These are phyloP conservation scores for Ylistrum balloti DNA, from an alignment of 1,140 invertebrate genomes.

Conservation along the genomic window DNA sequence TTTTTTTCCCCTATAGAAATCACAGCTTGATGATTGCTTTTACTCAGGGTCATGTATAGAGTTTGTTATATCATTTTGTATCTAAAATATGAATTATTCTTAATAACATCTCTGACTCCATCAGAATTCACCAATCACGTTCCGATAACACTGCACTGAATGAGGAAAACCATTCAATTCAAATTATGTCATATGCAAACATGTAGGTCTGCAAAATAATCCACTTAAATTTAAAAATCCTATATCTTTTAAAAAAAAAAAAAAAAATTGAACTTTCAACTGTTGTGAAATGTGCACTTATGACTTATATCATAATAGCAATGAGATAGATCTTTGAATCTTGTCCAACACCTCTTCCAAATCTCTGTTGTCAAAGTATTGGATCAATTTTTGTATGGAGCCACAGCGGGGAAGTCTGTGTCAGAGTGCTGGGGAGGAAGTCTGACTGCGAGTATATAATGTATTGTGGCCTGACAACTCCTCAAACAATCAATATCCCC, in stretches of 20 bases:
- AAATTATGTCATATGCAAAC: too few relatives aligned
- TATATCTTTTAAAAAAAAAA: neutral
- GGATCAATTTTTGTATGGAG: neutral
- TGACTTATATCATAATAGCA: neutral
- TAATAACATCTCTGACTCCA: neutral
- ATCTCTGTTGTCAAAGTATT: neutral
- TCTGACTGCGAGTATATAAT: too few relatives aligned
- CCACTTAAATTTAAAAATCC: neutral
- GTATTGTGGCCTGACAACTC: neutral
- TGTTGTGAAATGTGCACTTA: neutral
- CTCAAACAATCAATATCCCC: neutral
- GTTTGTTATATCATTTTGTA: neutral
- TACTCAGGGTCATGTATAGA: neutral
- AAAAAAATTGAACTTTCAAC: neutral
- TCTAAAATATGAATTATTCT: neutral
- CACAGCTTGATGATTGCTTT: neutral
- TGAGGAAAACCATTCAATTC: neutral
- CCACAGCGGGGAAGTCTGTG: neutral
- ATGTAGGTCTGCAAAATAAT: neutral
- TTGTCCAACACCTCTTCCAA: neutral
- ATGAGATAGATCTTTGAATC: neutral
- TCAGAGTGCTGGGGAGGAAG: neutral
- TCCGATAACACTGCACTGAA: neutral
- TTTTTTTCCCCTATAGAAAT: neutral
- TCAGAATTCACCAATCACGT: neutral